Percentiles rank a stretch among this genome's conserved stretches.
Evolutionary conservation across 2,113 vertebrate genomes (phyloP).

Genomic region (Tylochromis polylepis): DNA sequence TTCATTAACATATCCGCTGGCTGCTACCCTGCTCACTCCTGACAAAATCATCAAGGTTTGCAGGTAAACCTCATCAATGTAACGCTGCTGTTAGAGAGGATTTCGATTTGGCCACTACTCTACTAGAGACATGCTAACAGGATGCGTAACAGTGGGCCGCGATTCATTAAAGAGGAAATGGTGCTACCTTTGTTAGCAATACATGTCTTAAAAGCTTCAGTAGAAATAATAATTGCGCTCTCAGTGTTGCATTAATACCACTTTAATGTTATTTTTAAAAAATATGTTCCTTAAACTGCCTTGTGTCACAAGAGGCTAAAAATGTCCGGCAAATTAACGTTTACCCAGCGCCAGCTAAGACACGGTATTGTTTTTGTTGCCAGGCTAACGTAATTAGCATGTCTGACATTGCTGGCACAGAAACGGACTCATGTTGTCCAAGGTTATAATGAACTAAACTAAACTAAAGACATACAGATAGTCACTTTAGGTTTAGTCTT

Average conservation of each 20-base stretch:
- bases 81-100: not conserved
- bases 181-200: conserved; percentile 39
- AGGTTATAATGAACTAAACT: not conserved
- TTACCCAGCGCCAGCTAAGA: not conserved
- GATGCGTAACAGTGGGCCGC: conserved; percentile 35
- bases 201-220: not conserved
- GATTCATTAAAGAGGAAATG: not conserved
- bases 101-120: not conserved
- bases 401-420: not conserved
- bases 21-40: not conserved
- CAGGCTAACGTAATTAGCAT: not conserved
- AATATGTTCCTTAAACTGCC: accelerated
- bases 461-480: not conserved
- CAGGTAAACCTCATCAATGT: conserved; percentile 39
- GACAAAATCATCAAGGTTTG: not conserved
- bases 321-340: not conserved
- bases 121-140: not conserved
- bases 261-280: accelerated
- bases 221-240: accelerated
- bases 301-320: not conserved
- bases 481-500: not conserved
- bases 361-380: not conserved
- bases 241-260: accelerated
- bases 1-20: not conserved
- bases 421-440: not conserved